Evolutionary conservation across 2,113 vertebrate species (phyloP).

Genomic region (Macrotus californicus): DNA sequence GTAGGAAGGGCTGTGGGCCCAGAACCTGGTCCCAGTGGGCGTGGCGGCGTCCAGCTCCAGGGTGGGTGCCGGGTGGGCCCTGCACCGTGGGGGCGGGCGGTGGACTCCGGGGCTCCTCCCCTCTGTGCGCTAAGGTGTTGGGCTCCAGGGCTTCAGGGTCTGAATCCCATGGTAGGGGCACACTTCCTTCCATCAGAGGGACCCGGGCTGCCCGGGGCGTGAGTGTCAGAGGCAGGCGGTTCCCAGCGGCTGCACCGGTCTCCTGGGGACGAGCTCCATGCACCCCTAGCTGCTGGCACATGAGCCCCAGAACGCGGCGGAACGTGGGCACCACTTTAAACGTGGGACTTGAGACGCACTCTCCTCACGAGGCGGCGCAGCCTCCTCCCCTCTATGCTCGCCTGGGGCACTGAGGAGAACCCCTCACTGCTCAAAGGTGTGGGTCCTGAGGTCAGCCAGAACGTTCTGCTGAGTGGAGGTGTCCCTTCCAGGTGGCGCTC

Average conservation of each 20-base stretch:
- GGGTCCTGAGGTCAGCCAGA: background rate
- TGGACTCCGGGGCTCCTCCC: background rate
- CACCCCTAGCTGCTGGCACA: background rate
- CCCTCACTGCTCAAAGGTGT: fast-evolving
- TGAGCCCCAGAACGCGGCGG: background rate
- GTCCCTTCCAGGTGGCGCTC: background rate
- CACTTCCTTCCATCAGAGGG: background rate
- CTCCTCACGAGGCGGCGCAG: too few species aligned
- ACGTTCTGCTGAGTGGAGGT: too few species aligned
- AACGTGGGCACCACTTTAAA: background rate
- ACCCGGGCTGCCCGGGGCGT: fast-evolving
- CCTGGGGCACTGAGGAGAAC: too few species aligned
- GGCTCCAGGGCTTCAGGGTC: background rate
- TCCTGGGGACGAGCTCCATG: background rate
- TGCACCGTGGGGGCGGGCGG: background rate
- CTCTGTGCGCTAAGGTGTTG: background rate
- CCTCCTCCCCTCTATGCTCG: too few species aligned
- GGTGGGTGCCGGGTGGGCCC: background rate
- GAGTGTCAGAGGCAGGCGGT: too few species aligned
- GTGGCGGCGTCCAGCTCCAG: background rate
- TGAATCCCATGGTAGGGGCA: background rate
- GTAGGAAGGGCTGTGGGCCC: background rate
- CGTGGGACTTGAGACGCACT: fast-evolving
- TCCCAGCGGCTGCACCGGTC: background rate
- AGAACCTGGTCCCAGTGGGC: background rate